Evolutionary conservation across 1,140 invertebrate genomes (phyloP).

Genomic region (Planococcus citri): DNA sequence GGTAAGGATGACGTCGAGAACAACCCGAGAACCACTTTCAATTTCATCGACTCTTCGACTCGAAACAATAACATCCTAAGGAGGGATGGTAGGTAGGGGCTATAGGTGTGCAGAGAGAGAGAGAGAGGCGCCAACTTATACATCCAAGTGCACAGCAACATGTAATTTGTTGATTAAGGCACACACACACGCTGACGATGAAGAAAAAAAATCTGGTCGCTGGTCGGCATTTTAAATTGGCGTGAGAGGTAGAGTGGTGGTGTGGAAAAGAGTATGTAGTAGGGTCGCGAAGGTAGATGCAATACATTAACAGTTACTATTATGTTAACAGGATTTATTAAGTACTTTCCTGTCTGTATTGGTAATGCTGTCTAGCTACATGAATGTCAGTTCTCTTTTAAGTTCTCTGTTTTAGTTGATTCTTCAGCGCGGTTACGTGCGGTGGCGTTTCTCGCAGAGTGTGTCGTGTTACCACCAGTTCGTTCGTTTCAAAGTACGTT

Average conservation of each 20-base stretch:
- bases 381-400: slow-evolving; percentile 11
- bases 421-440: neutral
- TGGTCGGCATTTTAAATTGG: neutral
- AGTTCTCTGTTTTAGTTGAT: slow-evolving; percentile 3
- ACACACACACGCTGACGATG: neutral
- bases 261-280: neutral
- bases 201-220: neutral
- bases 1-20: too few relatives aligned
- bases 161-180: too few relatives aligned
- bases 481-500: neutral
- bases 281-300: neutral
- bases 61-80: too few relatives aligned
- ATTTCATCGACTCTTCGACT: too few relatives aligned
- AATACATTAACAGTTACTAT: slow-evolving; percentile 12
- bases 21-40: too few relatives aligned
- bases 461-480: neutral
- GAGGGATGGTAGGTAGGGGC: too few relatives aligned
- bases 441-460: neutral
- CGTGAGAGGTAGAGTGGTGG: neutral
- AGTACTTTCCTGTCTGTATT: slow-evolving; percentile 17
- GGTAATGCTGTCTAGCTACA: neutral
- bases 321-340: slow-evolving; percentile 6
- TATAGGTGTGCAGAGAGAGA: too few relatives aligned
- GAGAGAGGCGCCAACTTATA: too few relatives aligned
- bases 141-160: too few relatives aligned